Conservation (phyloP, 2,888 invertebrate species). For the Drosophila hamatofila region DNA sequence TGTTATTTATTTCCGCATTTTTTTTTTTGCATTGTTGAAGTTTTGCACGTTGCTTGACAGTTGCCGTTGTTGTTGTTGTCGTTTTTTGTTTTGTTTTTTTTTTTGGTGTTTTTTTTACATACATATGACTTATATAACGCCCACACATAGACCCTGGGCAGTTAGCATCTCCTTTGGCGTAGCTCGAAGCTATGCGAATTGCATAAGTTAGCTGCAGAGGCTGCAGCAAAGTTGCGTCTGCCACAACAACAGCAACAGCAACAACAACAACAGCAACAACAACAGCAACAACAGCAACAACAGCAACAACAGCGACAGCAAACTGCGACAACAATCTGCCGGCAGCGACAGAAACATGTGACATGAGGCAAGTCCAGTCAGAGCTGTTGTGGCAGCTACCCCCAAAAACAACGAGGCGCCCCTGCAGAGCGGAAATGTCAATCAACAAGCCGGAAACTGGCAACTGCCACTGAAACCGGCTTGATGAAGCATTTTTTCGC, state of each 20-base stretch:
- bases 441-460: constrained; percentile 75
- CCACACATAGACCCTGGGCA: neutral
- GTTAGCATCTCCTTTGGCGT: constrained; percentile 29
- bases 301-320: constrained; percentile 13
- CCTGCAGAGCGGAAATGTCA: constrained; percentile 67
- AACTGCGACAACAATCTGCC: constrained; percentile 21
- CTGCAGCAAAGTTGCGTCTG: constrained; percentile 40
- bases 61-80: constrained; percentile 13
- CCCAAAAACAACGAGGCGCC: neutral
- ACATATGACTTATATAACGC: constrained; percentile 13
- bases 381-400: neutral
- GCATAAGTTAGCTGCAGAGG: constrained; percentile 55
- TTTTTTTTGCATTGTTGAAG: constrained; percentile 27
- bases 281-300: neutral
- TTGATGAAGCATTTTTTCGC: constrained; percentile 58
- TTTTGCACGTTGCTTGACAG: constrained; percentile 54
- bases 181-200: constrained; percentile 59
- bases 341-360: constrained; percentile 51
- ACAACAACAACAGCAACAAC: too few species aligned
- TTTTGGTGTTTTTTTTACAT: neutral
- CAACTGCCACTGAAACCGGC: constrained; percentile 75
- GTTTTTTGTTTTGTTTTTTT: neutral
- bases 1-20: neutral
- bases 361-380: constrained; percentile 19
- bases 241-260: constrained; percentile 11